Evolutionary conservation across 2,888 invertebrate species (phyloP).

Genomic region (Acanthosepion esculentum): DNA sequence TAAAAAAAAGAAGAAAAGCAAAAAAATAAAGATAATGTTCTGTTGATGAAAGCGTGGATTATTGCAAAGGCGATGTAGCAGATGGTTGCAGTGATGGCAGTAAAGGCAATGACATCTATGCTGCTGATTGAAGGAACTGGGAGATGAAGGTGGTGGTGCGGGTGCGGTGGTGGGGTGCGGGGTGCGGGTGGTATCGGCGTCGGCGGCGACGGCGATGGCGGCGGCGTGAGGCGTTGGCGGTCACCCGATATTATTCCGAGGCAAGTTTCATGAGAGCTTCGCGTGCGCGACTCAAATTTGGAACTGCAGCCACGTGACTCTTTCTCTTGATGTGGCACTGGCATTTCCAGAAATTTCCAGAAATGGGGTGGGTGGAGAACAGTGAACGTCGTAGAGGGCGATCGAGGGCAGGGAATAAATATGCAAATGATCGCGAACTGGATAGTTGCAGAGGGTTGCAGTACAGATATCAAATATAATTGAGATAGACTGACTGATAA

Average conservation of each 20-base stretch:
- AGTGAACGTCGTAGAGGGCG: background rate
- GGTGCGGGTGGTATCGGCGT: background rate
- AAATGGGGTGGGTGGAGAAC: background rate
- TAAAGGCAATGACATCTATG: background rate
- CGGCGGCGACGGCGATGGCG: background rate
- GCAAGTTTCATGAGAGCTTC: background rate
- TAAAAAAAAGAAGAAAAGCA: background rate
- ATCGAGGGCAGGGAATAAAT: slow-evolving; percentile 33
- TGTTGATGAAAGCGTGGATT: background rate
- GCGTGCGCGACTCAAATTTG: background rate
- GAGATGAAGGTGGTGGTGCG: background rate
- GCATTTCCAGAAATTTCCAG: too few relatives aligned
- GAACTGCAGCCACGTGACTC: background rate
- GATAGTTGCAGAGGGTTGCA: background rate
- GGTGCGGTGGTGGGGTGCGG: background rate
- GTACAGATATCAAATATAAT: slow-evolving; percentile 12
- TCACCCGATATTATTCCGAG: background rate
- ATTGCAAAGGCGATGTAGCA: background rate
- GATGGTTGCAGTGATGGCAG: background rate
- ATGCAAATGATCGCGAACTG: background rate
- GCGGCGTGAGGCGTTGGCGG: background rate
- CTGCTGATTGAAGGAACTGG: background rate
- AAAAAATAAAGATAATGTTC: background rate
- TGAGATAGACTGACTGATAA: slow-evolving; percentile 22
- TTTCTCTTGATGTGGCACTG: background rate